phyloP scores from a whole-genome alignment of 35 echinoderm and acorn worm species.

The Apostichopus japonicus region DNA sequence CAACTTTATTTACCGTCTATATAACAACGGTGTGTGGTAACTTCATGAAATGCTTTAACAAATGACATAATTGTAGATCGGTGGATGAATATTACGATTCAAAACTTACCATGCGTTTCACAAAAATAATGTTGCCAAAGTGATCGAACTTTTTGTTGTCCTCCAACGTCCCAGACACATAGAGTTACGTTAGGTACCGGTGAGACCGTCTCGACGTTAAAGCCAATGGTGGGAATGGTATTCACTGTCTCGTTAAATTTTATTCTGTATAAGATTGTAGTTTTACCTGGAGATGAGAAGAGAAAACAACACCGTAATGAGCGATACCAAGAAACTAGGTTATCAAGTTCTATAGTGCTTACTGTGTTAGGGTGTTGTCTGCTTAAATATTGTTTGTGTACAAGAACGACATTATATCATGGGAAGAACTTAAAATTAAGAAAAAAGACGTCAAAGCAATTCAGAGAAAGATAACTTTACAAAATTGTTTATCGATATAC shows the following conservation, averaged over 20 bases:
- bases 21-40: too few species aligned
- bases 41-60: too few species aligned
- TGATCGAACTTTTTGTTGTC: conserved; percentile 86
- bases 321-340: background rate
- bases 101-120: conserved; percentile 78
- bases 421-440: too few species aligned
- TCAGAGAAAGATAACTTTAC: too few species aligned
- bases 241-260: conserved; percentile 86
- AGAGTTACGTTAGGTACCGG: conserved; percentile 86
- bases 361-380: background rate
- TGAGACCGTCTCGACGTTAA: conserved; percentile 93
- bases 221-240: conserved; percentile 88
- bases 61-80: too few species aligned
- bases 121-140: conserved; percentile 95
- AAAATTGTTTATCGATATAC: too few species aligned
- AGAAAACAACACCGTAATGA: conserved; percentile 7
- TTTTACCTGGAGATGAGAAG: conserved; percentile 75
- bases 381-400: too few species aligned
- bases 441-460: too few species aligned
- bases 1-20: too few species aligned
- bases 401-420: too few species aligned
- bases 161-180: conserved; percentile 89
- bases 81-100: background rate
- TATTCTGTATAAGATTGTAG: conserved; percentile 80
- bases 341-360: too few species aligned